Base-by-base conservation (phyloP, 2,113 vertebrate species). In the Nothocercus julius region DNA sequence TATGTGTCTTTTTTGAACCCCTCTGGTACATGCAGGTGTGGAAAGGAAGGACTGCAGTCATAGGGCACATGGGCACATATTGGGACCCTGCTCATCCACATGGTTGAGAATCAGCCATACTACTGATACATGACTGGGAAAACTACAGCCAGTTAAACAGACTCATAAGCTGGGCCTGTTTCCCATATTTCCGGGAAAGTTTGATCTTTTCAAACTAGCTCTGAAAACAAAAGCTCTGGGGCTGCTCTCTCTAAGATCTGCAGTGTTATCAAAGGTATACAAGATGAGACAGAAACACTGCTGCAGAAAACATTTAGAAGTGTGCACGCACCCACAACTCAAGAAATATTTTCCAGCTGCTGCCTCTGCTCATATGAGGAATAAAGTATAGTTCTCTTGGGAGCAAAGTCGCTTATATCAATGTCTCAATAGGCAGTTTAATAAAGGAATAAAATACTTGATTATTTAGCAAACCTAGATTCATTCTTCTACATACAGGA, bases 21-120 rank as follows among this genome's bases (percentile, higher is more conserved):
- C 80, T 86, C 61, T 18, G 84, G 9, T 38, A 45, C 30, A 59
- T 16, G 5, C 28, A 86, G 61, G 40, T 86, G 15, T 34, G 80
- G n/a, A 70, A 42, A 25, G 45, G 54, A 88, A 88, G 49, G 24
- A 81, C 25, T 81, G 69, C 38, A 61, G 45, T 64, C 40, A 73
- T 79, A 76, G 8, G 74, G 51, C 7, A 44, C 20, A 8, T 10
- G 12, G 34, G 7, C 40, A 61, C 1, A 1, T 1, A 1, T 21
- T 40, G 34, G 32, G 20, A 49, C 51, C 38, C 32, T 80, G 51
- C 36, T 24, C 13, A 3, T 34, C 34, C 6, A 25, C 25, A 25
- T 18, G 30, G 16, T 5, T 77, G 74, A 51, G 32, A 61, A 45
- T 82, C 34, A 75, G 45, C 32, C n/a, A 8, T 66, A 13, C 9